A percentile compares a stretch with the other conserved stretches of the same genome.
Conservation (phyloP, 2,888 invertebrate genomes). For the Leptogaster cylindrica region DNA sequence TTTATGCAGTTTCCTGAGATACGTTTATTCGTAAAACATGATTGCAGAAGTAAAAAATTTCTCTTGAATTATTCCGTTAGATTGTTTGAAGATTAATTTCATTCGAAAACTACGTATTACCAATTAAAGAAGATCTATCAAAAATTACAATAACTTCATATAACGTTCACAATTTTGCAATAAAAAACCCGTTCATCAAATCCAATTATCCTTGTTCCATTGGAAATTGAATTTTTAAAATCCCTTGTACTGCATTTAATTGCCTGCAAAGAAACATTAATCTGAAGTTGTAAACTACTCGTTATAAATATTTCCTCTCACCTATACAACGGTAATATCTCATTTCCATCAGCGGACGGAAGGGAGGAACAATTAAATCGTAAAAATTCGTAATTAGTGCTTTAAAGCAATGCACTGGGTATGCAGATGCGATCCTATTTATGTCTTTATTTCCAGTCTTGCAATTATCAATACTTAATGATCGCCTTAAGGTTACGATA, state of each 20-base stretch:
- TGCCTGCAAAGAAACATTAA: conserved; percentile 16
- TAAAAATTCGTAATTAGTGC: conserved; percentile 34
- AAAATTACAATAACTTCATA: neutral
- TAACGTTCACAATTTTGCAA: neutral
- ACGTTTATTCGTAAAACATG: no score
- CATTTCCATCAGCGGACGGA: conserved; percentile 15
- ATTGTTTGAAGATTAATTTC: no score
- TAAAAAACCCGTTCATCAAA: no score
- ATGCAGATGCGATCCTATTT: conserved; percentile 28
- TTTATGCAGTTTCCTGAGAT: no score
- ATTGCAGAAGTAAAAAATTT: no score
- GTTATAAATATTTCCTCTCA: conserved; percentile 15
- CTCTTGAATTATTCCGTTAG: no score
- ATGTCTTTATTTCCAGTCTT: conserved; percentile 37
- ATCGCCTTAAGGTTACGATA: conserved; percentile 10
- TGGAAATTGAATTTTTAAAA: conserved; percentile 33
- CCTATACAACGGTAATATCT: neutral
- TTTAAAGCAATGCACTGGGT: conserved; percentile 10
- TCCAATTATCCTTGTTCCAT: no score
- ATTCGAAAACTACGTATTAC: no score
- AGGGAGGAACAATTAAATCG: conserved; percentile 34
- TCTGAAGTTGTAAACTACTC: conserved; percentile 16
- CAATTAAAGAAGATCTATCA: no score
- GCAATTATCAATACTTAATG: conserved; percentile 37
- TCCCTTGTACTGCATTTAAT: conserved; percentile 19